Percentiles rank a stretch among this genome's conserved stretches.
Evolutionary conservation across 2,797 vertebrate genomes (phyloP).

Genomic region (Argentina silus): DNA sequence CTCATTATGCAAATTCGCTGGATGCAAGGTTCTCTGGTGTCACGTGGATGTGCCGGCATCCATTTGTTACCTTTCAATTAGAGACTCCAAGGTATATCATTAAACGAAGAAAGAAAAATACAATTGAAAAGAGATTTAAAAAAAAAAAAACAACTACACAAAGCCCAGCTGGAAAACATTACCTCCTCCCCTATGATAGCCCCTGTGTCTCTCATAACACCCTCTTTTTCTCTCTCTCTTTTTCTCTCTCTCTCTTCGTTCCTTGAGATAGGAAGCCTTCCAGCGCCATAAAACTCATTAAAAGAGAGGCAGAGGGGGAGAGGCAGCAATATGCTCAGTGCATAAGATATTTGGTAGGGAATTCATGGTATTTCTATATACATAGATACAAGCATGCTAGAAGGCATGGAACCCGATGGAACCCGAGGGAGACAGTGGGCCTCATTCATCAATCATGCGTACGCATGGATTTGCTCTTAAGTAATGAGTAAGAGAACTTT

Average conservation of each 20-base stretch:
- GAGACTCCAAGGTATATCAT: conserved; percentile 55
- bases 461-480: too few species aligned
- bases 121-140: not conserved
- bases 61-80: conserved; percentile 62
- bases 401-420: not conserved
- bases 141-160: not conserved
- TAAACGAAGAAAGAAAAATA: conserved; percentile 23
- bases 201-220: conserved; percentile 3
- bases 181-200: not conserved
- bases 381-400: not conserved
- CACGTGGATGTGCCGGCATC: conserved; percentile 59
- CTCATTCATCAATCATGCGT: too few species aligned
- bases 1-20: conserved; percentile 74
- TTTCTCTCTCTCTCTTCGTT: conserved; percentile 29
- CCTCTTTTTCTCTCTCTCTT: not conserved
- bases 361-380: not conserved
- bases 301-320: conserved; percentile 41
- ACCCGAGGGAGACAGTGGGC: not conserved
- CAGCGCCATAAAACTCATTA: conserved; percentile 56
- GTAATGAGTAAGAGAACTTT: too few species aligned
- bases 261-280: conserved; percentile 18
- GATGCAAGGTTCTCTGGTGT: conserved; percentile 45
- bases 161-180: not conserved
- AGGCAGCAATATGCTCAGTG: conserved; percentile 18
- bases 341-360: conserved; percentile 19